Base-by-base conservation (phyloP, 2,113 vertebrate species). In the Lamprologus tigripictilis region DNA sequence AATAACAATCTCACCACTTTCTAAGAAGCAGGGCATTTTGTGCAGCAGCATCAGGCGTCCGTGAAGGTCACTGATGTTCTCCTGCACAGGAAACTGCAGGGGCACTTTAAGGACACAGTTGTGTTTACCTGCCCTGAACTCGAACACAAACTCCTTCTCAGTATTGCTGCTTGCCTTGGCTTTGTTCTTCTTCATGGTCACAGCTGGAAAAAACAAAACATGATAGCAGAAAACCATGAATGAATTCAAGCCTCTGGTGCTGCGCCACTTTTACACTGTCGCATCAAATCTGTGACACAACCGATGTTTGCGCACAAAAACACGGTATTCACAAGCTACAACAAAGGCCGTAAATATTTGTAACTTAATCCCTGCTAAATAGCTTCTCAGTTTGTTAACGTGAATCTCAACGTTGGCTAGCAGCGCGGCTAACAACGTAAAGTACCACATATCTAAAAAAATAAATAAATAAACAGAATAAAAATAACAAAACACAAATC, bases 31-130 rank as follows among this genome's bases (percentile, higher is more conserved):
- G 0, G 98, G 99, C 49, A 99, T 96, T 88, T 94, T 97, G 88
- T 99, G 98, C 3, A 99, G 96, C 80, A 98, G 95, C 97, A 99
- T 97, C 31, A 99, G 94, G 7, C 98, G 97, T 26, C 98, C 98
- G 3, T 98, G 98, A 8, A 99, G 95, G 89, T 99, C 97, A 91
- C 84, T 97, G 87, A 97, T 92, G 80, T 98, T 98, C 81, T 98
- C 98, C 21, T 97, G 95, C 42, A 98, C 93, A 8, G 98, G 98
- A 88, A 99, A 98, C 87, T 92, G 94, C 45, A 99, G 96, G 4
- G 98, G 98, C 11, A 99, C 98, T 0, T 95, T 98, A 57, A 99
- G 96, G 51, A 97, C 93, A 14, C 97, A 97, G 80, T 92, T 93
- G 86, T 98, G 95, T 91, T 89, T 96, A 47, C 98, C 98, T 53